A percentile compares a stretch with the other conserved stretches of the same genome.
Evolutionary conservation across 2,888 invertebrate genomes (phyloP).

Genomic region (Timandra comae): DNA sequence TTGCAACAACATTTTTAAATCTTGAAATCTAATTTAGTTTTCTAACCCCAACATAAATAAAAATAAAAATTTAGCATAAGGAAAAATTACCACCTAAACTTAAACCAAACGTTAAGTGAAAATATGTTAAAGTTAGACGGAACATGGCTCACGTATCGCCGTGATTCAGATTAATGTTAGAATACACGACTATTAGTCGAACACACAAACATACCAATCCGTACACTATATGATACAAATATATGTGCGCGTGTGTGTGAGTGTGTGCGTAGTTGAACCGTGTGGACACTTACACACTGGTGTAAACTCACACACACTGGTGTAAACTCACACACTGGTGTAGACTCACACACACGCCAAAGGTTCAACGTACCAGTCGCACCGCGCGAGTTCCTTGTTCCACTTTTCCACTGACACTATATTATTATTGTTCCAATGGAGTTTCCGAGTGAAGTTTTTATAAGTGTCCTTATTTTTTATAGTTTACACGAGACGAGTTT

Average conservation of each 20-base stretch:
- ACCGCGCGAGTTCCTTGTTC: slow-evolving; percentile 76
- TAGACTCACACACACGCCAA: slow-evolving; percentile 42
- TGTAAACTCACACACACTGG: too few relatives aligned
- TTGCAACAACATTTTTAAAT: too few relatives aligned
- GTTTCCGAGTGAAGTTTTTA: slow-evolving; percentile 51
- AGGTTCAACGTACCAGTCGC: slow-evolving; percentile 73
- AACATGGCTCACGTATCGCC: slow-evolving; percentile 39
- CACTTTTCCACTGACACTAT: slow-evolving; percentile 73
- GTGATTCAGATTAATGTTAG: slow-evolving; percentile 61
- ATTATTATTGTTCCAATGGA: slow-evolving; percentile 70
- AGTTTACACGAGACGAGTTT: slow-evolving; percentile 10
- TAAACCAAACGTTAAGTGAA: too few relatives aligned
- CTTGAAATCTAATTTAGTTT: too few relatives aligned
- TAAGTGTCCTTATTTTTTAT: slow-evolving; percentile 35
- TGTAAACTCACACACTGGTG: too few relatives aligned
- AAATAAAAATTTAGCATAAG: too few relatives aligned
- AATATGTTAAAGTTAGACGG: slow-evolving; percentile 25
- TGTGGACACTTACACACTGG: too few relatives aligned
- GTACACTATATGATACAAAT: slow-evolving; percentile 13
- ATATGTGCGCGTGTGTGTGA: slow-evolving; percentile 25
- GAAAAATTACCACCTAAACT: too few relatives aligned
- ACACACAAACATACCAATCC: slow-evolving; percentile 27
- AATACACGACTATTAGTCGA: slow-evolving; percentile 37
- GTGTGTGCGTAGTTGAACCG: slow-evolving; percentile 33
- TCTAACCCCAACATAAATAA: too few relatives aligned